Evolutionary conservation across 2,797 vertebrate species (phyloP).

Genomic region (Micromesistius poutassou): DNA sequence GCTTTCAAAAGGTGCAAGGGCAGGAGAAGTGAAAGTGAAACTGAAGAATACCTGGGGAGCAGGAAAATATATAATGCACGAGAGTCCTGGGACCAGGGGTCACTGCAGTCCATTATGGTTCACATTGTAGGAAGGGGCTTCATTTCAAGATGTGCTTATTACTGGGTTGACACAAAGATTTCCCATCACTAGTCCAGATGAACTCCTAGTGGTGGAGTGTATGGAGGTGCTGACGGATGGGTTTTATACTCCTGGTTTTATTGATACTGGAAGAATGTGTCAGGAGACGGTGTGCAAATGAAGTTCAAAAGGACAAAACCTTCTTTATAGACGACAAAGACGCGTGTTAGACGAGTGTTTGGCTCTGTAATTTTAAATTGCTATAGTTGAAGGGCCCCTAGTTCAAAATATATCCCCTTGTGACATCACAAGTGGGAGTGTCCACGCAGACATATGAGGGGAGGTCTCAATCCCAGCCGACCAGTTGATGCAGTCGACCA

Average conservation of each 20-base stretch:
- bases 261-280: too few relatives aligned
- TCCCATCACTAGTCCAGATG: background rate
- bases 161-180: background rate
- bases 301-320: background rate
- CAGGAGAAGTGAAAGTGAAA: background rate
- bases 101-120: background rate
- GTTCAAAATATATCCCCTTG: background rate
- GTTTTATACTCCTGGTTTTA: background rate
- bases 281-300: too few relatives aligned
- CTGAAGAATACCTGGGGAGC: background rate
- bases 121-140: background rate
- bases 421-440: background rate
- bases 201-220: background rate
- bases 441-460: background rate
- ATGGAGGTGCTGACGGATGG: background rate
- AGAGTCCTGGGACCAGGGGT: background rate
- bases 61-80: background rate
- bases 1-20: background rate
- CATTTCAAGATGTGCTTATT: background rate
- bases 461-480: background rate
- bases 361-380: background rate
- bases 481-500: background rate
- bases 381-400: background rate
- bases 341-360: too few relatives aligned
- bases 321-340: background rate